Evolutionary conservation across 2,888 invertebrate species (phyloP).

Genomic region (Fragum fragum): DNA sequence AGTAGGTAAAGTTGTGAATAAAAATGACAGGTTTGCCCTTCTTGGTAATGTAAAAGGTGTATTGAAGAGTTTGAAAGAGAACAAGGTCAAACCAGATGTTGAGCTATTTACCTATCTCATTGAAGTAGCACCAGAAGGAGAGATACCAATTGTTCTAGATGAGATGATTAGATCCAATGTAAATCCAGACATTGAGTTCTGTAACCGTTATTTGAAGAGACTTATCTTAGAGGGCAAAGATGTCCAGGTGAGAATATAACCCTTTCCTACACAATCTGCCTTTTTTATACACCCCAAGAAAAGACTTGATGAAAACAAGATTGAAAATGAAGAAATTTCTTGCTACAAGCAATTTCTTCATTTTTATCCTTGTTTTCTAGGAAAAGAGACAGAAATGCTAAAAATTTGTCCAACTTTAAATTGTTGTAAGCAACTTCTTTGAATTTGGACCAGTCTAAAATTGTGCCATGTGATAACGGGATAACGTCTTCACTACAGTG

Average conservation of each 20-base stretch:
- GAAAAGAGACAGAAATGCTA: no score
- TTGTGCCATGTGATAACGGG: no score
- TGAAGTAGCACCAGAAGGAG: slow-evolving; percentile 90
- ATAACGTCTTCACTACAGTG: no score
- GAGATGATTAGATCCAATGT: slow-evolving; percentile 88
- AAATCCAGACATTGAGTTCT: slow-evolving; percentile 93
- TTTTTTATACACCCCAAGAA: no score
- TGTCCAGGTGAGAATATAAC: neutral
- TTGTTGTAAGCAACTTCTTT: no score
- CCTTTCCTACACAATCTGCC: no score
- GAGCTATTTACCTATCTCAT: slow-evolving; percentile 94
- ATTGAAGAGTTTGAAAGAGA: slow-evolving; percentile 91
- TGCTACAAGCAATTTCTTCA: no score
- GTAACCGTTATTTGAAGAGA: slow-evolving; percentile 88
- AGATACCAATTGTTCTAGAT: slow-evolving; percentile 89
- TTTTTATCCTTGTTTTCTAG: no score
- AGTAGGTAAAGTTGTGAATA: slow-evolving; percentile 34
- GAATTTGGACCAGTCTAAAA: no score
- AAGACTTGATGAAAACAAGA: no score
- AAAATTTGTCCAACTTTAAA: no score
- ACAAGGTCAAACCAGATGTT: slow-evolving; percentile 91
- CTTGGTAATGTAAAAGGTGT: slow-evolving; percentile 94
- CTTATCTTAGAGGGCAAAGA: neutral
- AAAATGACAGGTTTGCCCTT: slow-evolving; percentile 87
- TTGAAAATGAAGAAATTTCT: no score